phyloP scores from a whole-genome alignment of 2,888 invertebrate species.

The Caenorhabditis sp. region DNA sequence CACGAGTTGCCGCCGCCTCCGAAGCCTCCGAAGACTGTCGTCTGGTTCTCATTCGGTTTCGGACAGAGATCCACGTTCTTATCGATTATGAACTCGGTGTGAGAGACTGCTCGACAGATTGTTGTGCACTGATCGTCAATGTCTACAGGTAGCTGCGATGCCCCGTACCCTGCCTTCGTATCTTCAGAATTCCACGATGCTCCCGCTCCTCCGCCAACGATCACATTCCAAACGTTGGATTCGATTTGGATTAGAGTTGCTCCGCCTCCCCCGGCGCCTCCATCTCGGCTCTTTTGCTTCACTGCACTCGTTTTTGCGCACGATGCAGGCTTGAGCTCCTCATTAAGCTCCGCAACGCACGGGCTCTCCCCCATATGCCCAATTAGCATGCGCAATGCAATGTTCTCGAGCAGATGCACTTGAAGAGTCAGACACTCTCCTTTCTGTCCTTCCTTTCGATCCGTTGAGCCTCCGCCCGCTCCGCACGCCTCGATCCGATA shows the following conservation, averaged over 20 bases:
- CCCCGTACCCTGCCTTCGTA: conserved; percentile 34
- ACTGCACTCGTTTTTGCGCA: conserved; percentile 3
- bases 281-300: background rate
- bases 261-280: conserved; percentile 55
- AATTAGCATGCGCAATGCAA: conserved; percentile 36
- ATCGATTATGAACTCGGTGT: background rate
- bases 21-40: conserved; percentile 61
- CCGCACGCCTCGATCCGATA: conserved; percentile 54
- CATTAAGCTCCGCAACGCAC: conserved; percentile 28
- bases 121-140: conserved; percentile 4
- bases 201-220: conserved; percentile 50
- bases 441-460: background rate
- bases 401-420: conserved; percentile 32
- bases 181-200: conserved; percentile 17
- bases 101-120: conserved; percentile 9
- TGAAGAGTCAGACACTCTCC: conserved; percentile 47
- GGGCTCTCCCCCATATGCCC: conserved; percentile 50
- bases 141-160: conserved; percentile 4
- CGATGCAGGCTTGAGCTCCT: conserved; percentile 22
- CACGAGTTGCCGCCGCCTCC: conserved; percentile 71
- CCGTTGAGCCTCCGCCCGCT: conserved; percentile 38
- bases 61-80: conserved; percentile 20
- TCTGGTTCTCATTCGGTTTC: background rate
- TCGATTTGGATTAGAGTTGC: conserved; percentile 40
- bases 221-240: conserved; percentile 33